Conservation (phyloP, 1,140 invertebrate species). For the Zelostemma sp. region DNA sequence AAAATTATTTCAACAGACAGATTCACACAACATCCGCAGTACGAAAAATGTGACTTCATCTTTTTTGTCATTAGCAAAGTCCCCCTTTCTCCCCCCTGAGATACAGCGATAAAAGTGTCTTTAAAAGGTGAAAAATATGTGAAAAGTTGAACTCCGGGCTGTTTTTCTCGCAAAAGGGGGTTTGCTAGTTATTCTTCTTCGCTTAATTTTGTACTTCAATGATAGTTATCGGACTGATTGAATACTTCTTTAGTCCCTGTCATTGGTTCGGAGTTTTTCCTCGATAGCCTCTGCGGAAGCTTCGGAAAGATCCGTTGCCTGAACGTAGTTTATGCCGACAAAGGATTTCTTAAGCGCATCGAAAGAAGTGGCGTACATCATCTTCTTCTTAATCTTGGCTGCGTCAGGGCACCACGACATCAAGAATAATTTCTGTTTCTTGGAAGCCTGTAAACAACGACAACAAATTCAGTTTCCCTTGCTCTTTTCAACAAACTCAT, state of each 20-base stretch:
- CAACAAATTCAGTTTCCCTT: neutral
- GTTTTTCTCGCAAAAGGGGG: conserved; percentile 60
- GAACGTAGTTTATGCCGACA: conserved; percentile 96
- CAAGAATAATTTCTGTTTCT: conserved; percentile 95
- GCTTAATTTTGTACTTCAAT: conserved; percentile 57
- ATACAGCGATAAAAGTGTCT: conserved; percentile 59
- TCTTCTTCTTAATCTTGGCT: conserved; percentile 98
- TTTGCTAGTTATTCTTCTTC: conserved; percentile 61
- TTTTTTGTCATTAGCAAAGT: neutral
- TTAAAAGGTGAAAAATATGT: conserved; percentile 66
- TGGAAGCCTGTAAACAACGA: conserved; percentile 77
- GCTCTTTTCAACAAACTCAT: conserved; percentile 7
- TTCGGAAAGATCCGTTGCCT: conserved; percentile 93
- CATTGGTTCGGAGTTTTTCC: conserved; percentile 91
- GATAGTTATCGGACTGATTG: conserved; percentile 53
- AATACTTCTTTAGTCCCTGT: conserved; percentile 82
- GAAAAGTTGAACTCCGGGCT: conserved; percentile 66
- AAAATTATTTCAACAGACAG: conserved; percentile 66
- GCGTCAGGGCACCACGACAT: conserved; percentile 98
- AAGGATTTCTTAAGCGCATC: conserved; percentile 96
- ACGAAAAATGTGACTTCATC: conserved; percentile 58
- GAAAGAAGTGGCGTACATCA: conserved; percentile 98
- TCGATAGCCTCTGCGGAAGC: conserved; percentile 92
- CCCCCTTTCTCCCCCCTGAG: conserved; percentile 30
- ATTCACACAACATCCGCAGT: conserved; percentile 64